Evolutionary conservation across 2,113 vertebrate genomes (phyloP).

Genomic region (Nesogale talazaci): DNA sequence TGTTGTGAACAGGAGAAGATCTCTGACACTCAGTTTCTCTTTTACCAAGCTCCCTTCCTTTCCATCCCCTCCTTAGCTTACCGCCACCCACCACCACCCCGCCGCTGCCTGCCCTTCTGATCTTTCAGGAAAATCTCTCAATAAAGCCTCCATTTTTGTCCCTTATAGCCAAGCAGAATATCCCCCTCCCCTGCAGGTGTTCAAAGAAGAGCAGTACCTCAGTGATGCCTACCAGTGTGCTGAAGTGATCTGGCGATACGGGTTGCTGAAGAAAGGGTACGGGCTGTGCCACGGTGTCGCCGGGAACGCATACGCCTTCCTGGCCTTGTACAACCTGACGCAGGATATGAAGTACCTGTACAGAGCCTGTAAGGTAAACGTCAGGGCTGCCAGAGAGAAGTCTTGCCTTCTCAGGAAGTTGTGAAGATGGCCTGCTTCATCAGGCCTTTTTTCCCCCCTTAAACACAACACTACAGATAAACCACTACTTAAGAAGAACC

Average conservation of each 20-base stretch:
- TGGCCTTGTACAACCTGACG: slow-evolving; percentile 93
- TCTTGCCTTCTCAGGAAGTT: too few species aligned
- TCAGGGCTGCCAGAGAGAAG: background rate
- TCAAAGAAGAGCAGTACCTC: slow-evolving; percentile 91
- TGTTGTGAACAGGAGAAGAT: background rate
- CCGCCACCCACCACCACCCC: too few species aligned
- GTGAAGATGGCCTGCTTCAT: background rate
- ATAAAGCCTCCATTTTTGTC: background rate
- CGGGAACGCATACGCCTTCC: slow-evolving; percentile 95
- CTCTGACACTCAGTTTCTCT: background rate
- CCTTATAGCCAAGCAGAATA: background rate
- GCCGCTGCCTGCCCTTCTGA: background rate
- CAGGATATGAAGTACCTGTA: slow-evolving; percentile 93
- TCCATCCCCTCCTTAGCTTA: background rate
- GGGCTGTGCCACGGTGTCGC: slow-evolving; percentile 96
- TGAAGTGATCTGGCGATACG: slow-evolving; percentile 93
- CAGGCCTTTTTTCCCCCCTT: background rate
- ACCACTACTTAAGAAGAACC: slow-evolving; percentile 16
- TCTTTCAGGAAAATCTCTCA: background rate
- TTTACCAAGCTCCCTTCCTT: background rate
- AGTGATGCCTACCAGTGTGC: slow-evolving; percentile 91
- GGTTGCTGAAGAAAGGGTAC: slow-evolving; percentile 96
- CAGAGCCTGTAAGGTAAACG: slow-evolving; percentile 95
- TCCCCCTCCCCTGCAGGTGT: slow-evolving; percentile 86
- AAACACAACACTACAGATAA: background rate